phyloP scores from a whole-genome alignment of 2,797 vertebrate genomes.

The Tragopan temminckii region DNA sequence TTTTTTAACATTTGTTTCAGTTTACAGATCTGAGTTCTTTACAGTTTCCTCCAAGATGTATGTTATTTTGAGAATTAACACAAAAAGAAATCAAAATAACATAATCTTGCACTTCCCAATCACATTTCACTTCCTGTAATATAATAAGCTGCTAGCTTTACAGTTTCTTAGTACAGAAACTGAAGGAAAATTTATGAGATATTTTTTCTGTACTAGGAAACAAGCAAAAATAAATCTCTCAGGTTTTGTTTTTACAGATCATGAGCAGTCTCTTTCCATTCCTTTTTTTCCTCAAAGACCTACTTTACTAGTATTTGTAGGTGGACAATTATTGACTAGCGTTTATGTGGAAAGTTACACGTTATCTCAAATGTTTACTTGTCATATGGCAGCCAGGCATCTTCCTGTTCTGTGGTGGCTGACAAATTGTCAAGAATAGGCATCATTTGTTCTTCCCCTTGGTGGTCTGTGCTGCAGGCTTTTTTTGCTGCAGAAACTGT shows the following conservation, averaged over 20 bases:
- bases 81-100: not conserved
- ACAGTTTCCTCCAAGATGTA: not conserved
- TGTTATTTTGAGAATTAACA: not conserved
- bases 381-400: not conserved
- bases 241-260: not conserved
- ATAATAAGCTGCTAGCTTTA: not conserved
- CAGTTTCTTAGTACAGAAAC: not conserved
- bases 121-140: not conserved
- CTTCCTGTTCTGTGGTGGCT: not conserved
- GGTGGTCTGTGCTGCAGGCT: not conserved
- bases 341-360: not conserved
- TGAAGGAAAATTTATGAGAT: not conserved
- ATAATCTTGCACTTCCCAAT: not conserved
- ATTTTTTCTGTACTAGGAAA: not conserved
- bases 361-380: not conserved
- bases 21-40: not conserved
- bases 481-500: not conserved
- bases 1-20: not conserved
- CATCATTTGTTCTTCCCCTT: not conserved
- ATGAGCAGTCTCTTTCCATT: not conserved
- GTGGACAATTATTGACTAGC: not conserved
- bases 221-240: not conserved
- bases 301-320: not conserved
- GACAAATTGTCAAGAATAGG: not conserved
- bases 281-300: not conserved